Evolutionary conservation across 2,113 vertebrate species (phyloP).

Genomic region (Rattus norvegicus): DNA sequence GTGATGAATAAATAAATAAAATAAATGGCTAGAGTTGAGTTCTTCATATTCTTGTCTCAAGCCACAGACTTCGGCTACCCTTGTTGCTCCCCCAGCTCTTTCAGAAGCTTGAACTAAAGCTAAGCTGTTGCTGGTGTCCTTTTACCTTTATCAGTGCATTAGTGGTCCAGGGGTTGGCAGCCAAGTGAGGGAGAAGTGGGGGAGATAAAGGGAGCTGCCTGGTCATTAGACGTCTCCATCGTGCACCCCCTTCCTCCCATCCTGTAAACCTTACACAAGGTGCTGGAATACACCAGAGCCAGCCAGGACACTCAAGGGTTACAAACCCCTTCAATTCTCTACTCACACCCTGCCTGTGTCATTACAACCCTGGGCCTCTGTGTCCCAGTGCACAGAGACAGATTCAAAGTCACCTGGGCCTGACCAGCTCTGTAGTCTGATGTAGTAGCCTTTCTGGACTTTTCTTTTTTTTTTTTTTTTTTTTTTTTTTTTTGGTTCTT

Average conservation of each 20-base stretch:
- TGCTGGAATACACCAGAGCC: neutral
- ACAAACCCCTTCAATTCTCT: neutral
- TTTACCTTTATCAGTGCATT: neutral
- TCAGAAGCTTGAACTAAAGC: neutral
- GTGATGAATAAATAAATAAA: neutral
- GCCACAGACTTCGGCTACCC: neutral
- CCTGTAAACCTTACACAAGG: neutral
- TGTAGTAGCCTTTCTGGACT: neutral
- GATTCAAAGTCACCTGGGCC: too few species aligned
- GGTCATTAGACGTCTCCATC: neutral
- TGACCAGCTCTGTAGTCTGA: neutral
- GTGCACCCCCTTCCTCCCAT: neutral
- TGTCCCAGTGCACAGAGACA: neutral
- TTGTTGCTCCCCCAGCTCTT: neutral
- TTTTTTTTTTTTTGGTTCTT: too few species aligned
- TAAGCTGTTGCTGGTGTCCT: neutral
- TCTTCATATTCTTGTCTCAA: neutral
- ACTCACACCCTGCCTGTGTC: neutral
- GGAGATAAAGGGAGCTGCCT: neutral
- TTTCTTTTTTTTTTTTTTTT: too few species aligned
- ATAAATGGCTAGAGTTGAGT: neutral
- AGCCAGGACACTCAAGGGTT: neutral
- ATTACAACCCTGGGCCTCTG: neutral
- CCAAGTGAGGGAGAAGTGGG: neutral
- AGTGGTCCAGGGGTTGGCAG: neutral